A percentile compares a stretch with the other conserved stretches of the same genome.
Evolutionary conservation across 2,113 vertebrate species (phyloP).

Genomic region (Coptodon rendalli): DNA sequence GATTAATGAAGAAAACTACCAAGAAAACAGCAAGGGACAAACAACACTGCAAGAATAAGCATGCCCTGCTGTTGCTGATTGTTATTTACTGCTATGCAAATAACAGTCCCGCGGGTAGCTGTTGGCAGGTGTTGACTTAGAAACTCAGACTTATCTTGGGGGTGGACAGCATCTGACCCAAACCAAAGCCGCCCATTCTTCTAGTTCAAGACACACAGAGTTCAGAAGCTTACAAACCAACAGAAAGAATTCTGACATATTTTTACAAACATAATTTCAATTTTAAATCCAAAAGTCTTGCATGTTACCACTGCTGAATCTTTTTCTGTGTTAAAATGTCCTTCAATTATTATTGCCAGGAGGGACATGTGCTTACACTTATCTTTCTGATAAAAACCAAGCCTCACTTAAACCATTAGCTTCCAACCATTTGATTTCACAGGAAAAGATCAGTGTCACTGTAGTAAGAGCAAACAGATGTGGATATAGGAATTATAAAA

Average conservation of each 20-base stretch:
- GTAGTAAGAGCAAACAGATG: slow-evolving; percentile 12
- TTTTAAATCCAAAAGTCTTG: not conserved
- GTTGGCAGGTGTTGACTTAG: not conserved
- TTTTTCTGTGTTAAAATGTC: not conserved
- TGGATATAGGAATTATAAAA: not conserved
- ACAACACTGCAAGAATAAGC: not conserved
- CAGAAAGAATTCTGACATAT: not conserved
- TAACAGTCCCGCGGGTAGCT: not conserved
- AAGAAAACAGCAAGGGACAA: not conserved
- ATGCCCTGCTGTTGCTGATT: not conserved
- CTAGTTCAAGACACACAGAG: not conserved
- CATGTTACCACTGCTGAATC: not conserved
- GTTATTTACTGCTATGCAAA: not conserved
- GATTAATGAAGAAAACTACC: not conserved
- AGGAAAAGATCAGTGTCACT: slow-evolving; percentile 35
- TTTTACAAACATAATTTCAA: not conserved
- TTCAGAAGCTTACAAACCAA: not conserved
- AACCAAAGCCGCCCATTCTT: not conserved
- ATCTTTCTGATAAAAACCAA: not conserved
- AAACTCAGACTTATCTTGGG: not conserved
- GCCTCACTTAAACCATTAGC: slow-evolving; percentile 35
- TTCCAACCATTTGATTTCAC: slow-evolving; percentile 34
- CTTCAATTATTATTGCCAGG: not conserved
- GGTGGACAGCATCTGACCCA: not conserved
- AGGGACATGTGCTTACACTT: not conserved